Base-by-base conservation (phyloP, 30 jellyfish, hydroid and myxozoan genomes). In the Aurelia coerulea region DNA sequence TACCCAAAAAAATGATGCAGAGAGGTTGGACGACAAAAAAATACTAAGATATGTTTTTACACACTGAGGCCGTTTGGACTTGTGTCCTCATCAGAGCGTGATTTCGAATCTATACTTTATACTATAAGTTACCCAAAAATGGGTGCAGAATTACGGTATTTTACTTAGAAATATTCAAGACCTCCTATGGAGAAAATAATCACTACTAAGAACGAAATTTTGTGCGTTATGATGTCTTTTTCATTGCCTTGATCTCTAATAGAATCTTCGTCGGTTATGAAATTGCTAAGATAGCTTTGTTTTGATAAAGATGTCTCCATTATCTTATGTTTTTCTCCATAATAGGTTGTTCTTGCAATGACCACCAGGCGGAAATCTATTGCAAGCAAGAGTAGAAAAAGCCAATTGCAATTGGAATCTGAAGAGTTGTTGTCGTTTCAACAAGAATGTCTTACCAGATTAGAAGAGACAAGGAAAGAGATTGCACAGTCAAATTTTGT, bases 381-480 rank as follows among this genome's bases (percentile, higher is more conserved):
- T 5, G 13, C 90, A 11, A 71, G 32, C 37, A 74, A 76, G 70
- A 29, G 87, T 51, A 88, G 37, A 72, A 86, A 84, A 84, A 72
- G 90, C 18, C 79, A 82, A 68, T 16, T 91, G 11, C 88, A 81
- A 12, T 62, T 62, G 37, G 96, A 80, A 63, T 65, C 92, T 10
- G 93, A 73, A 16, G 95, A 87, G 58, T 37, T 92, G 88, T 18
- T 14, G 32, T 82, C 74, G 9, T 76, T 92, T 54, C 90, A 74
- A 41, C 94, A 93, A 41, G 90, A 88, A 89, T 93, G 98, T 51
- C 83, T 81, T 49, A 86, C 68, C 17, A 68, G 66, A 46, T 62
- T 93, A 62, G 85, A 89, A 19, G 96, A 88, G 46, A 74, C 79
- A 64, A 65, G 98, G 49, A 84, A 73, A 75, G 91, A 93, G 65